Base-by-base conservation (phyloP, 37 sponge, comb jelly and placozoan species). In the Eunapius fragilis region DNA sequence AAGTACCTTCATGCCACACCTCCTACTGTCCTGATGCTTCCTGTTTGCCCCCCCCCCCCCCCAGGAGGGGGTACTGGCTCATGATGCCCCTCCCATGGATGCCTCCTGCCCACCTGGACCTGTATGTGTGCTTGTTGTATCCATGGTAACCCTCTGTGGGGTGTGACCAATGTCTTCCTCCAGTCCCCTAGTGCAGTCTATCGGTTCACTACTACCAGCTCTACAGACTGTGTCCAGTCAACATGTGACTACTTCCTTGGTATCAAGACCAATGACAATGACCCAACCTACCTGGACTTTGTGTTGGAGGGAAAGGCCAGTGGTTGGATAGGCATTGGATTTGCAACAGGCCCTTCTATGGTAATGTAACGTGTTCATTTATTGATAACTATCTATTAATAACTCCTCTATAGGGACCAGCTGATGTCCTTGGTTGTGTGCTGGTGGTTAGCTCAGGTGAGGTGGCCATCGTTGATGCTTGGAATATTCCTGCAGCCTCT, bases 241-340 rank as follows among this genome's bases (percentile, higher is more conserved):
- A 10, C 25, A 23, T 81, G 82, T 70, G 37, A 69, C 26, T 25
- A 35, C 35, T 81, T 81, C 36, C 35, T 70, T 69, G 82, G 37
- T 17, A 70, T 81, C 25, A 25, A n/a, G n/a, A 30, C 71, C 70
- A 81, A 81, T 34, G 37, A 30, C 32, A 41, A 71, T 24, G 82
- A 81, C 71, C 70, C 71, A 10, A 26, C 34, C 32, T 81, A 34
- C 41, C 36, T 81, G 36, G 82, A 81, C 71, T 27, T 81, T 33
- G 32, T 70, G 34, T 36, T 81, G 26, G 71, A 34, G 35, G 82
- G 71, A 9, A 69, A 13, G 4, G 82, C 82, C 6, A 24, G 2
- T 6, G 82, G 82, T 6, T 81, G 71, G 71, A 71, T 81, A 25
- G 82, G 47, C 33, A 45, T 81, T 25, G 82, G 82, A 31, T 81